Conservation (phyloP, 2,797 vertebrate genomes). For the Lacerta agilis region DNA sequence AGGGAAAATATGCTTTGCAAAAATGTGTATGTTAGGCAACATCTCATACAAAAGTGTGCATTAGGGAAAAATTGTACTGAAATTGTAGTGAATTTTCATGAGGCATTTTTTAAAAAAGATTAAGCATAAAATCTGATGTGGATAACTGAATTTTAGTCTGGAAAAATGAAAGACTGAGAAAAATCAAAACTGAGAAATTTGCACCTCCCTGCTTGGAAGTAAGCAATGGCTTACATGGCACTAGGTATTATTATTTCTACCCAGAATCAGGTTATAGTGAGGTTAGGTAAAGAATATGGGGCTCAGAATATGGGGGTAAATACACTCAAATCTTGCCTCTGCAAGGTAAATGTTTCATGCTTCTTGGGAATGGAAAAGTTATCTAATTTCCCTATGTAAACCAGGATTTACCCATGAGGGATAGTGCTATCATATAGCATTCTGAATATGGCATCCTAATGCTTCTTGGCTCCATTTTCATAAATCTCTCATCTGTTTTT, state of each 20-base stretch:
- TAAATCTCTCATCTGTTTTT: constrained; percentile 65
- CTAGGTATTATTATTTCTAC: neutral
- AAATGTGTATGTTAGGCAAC: no score
- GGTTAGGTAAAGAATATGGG: neutral
- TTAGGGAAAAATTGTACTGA: no score
- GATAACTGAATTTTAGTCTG: no score
- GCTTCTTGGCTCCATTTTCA: constrained; percentile 48
- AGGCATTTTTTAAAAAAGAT: no score
- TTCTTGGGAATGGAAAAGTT: constrained; percentile 2
- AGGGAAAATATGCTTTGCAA: no score
- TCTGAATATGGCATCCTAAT: constrained; percentile 51
- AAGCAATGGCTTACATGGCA: neutral
- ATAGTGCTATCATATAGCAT: constrained; percentile 39
- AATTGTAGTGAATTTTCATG: no score
- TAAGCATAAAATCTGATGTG: no score
- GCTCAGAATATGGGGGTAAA: neutral
- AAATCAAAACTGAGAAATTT: no score
- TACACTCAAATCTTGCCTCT: neutral
- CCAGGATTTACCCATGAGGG: constrained; percentile 49
- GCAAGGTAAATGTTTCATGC: neutral
- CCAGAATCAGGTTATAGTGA: neutral
- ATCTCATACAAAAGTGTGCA: no score
- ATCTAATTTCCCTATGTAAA: constrained; percentile 47
- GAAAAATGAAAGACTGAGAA: no score
- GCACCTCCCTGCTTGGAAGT: no score